Evolutionary conservation across 35 echinoderm and acorn worm genomes (phyloP).

Genomic region (Apostichopus parvimensis): DNA sequence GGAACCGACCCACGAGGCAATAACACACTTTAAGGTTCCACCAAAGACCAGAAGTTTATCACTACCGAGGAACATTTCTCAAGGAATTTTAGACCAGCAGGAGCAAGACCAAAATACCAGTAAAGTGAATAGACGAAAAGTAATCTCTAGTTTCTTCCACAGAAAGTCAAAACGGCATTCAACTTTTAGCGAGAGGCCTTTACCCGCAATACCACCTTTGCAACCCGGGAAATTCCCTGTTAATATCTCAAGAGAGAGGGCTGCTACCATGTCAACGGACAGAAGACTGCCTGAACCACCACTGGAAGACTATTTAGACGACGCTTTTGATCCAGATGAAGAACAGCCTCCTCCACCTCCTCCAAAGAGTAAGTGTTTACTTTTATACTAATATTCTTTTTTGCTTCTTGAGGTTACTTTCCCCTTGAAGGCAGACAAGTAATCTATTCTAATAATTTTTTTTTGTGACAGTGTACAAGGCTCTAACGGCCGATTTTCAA

Average conservation of each 20-base stretch:
- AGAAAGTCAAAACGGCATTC: slow-evolving; percentile 35
- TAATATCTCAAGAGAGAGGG: slow-evolving; percentile 19
- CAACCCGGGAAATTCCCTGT: slow-evolving; percentile 3
- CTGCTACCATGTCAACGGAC: slow-evolving; percentile 38
- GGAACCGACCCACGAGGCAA: slow-evolving; percentile 22
- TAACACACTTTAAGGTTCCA: background rate
- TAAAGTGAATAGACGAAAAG: slow-evolving; percentile 7
- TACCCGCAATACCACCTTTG: slow-evolving; percentile 41
- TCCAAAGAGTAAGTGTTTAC: slow-evolving; percentile 5
- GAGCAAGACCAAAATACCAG: background rate
- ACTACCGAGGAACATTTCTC: slow-evolving; percentile 13
- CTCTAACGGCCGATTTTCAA: too few species aligned
- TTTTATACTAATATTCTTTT: too few species aligned
- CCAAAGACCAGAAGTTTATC: slow-evolving; percentile 17
- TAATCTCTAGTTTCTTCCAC: background rate
- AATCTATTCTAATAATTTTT: too few species aligned
- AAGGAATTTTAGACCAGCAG: slow-evolving; percentile 16
- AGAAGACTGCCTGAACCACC: slow-evolving; percentile 28
- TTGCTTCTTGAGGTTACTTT: too few species aligned
- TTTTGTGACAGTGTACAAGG: too few species aligned
- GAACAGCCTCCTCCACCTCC: slow-evolving; percentile 32
- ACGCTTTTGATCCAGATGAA: background rate
- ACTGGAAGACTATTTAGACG: background rate
- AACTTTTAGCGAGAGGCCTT: slow-evolving; percentile 34
- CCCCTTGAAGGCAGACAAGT: too few species aligned